Evolutionary conservation across 2,113 vertebrate genomes (phyloP).

Genomic region (Epinephelus moara): DNA sequence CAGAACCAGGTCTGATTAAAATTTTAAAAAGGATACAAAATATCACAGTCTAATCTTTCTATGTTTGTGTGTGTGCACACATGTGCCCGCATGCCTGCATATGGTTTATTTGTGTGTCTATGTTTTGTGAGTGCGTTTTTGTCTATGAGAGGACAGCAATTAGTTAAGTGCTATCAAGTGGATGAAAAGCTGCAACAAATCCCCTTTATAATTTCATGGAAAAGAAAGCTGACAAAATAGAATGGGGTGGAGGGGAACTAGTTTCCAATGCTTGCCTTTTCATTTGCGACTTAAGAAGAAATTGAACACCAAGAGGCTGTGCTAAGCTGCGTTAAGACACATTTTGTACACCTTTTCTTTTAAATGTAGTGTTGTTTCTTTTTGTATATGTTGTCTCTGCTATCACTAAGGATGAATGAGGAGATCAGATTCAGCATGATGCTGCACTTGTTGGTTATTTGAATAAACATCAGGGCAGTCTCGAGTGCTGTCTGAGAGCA

Average conservation of each 20-base stretch:
- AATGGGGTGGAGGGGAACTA: constrained; percentile 71
- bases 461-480: constrained; percentile 76
- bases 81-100: constrained; percentile 26
- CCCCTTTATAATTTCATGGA: constrained; percentile 79
- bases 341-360: neutral
- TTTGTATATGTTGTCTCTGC: constrained; percentile 16
- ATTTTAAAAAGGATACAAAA: constrained; percentile 51
- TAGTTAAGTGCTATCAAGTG: constrained; percentile 86
- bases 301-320: constrained; percentile 63
- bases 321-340: constrained; percentile 34
- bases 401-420: constrained; percentile 18
- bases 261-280: constrained; percentile 76
- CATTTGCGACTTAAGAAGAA: constrained; percentile 66
- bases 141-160: constrained; percentile 77
- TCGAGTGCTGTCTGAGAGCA: constrained; percentile 78
- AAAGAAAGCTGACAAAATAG: constrained; percentile 82
- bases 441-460: constrained; percentile 72
- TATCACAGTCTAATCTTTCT: constrained; percentile 31
- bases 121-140: constrained; percentile 68
- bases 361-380: neutral
- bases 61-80: constrained; percentile 18
- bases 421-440: constrained; percentile 60
- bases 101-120: constrained; percentile 53
- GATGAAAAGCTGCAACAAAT: constrained; percentile 84
- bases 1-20: constrained; percentile 43